Base-by-base conservation (phyloP, 2,888 invertebrate species). In the Hydriomena furcata region DNA sequence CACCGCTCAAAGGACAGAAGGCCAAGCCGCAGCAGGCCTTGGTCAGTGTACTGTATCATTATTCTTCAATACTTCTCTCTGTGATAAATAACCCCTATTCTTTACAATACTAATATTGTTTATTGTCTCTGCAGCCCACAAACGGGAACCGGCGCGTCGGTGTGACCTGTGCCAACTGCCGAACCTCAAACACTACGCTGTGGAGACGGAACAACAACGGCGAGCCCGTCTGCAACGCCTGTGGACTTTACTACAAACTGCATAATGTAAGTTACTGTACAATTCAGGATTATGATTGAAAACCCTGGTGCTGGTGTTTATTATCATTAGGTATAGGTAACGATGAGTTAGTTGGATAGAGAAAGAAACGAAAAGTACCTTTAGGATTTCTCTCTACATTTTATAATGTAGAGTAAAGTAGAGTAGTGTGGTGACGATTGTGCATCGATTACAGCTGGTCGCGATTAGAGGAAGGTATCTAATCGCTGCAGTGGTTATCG, bases 171-270 rank as follows among this genome's bases (percentile, higher is more conserved):
- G 96, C 97, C 70, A 99, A 99, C 91, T 99, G 99, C 82, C 93
- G 93, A 65, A 99, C 99, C 5, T 93, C 92, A 58, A 95, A 94
- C 65, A 99, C 99, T 1, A 99, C 99, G 6, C 91, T 99, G 55
- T 99, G 99, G 99, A 93, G 99, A 52, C 93, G 99, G 62, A 99
- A 99, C 91, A 92, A 95, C 66, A 92, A 94, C 68, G 99, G 99
- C 10, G 98, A 99, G 81, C 97, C 99, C 0, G 99, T 99, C 25
- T 99, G 99, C 90, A 99, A 99, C 87, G 99, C 99, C 12, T 99
- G 99, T 81, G 99, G 99, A 0, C 94, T 99, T 23, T 99, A 99
- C 91, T 97, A 92, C 91, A 97, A 97, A 89, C 91, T 97, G 61
- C 97, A 97, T 76, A 93, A 92, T 75, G 95, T 95, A 73, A 93